Evolutionary conservation across 2,888 invertebrate genomes (phyloP).

Genomic region (Ischnura elegans): DNA sequence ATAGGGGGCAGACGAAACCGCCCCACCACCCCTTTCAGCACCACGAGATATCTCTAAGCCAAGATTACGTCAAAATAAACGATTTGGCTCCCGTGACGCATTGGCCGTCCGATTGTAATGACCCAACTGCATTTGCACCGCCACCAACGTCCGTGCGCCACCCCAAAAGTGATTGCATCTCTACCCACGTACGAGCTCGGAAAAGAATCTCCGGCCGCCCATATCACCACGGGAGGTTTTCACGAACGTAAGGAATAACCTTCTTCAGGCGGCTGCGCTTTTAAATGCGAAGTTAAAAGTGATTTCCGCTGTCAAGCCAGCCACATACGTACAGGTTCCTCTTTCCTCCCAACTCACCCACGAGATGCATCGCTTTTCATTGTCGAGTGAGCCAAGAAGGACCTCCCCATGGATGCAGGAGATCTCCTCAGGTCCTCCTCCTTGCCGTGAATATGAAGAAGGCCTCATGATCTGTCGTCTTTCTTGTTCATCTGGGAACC

Average conservation of each 20-base stretch:
- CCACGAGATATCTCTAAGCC: slow-evolving; percentile 55
- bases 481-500: neutral
- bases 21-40: slow-evolving; percentile 48
- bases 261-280: slow-evolving; percentile 42
- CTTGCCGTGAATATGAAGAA: neutral
- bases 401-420: neutral
- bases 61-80: slow-evolving; percentile 67
- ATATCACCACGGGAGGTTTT: slow-evolving; percentile 50
- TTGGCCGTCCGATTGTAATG: slow-evolving; percentile 61
- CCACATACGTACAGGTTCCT: too few relatives aligned
- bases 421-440: neutral
- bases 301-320: neutral
- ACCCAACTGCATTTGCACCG: neutral
- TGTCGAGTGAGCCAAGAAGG: neutral
- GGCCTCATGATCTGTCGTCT: neutral
- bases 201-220: slow-evolving; percentile 23
- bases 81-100: slow-evolving; percentile 60
- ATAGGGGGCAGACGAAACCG: slow-evolving; percentile 37
- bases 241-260: slow-evolving; percentile 49
- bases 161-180: slow-evolving; percentile 49
- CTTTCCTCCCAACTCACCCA: neutral
- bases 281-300: slow-evolving; percentile 14
- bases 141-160: neutral
- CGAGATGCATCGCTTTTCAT: slow-evolving; percentile 46
- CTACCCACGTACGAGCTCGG: neutral